Percentiles rank a stretch among this genome's conserved stretches.
phyloP scores from a whole-genome alignment of 92 coral and sea anemone genomes.

The Actinostola sp. region DNA sequence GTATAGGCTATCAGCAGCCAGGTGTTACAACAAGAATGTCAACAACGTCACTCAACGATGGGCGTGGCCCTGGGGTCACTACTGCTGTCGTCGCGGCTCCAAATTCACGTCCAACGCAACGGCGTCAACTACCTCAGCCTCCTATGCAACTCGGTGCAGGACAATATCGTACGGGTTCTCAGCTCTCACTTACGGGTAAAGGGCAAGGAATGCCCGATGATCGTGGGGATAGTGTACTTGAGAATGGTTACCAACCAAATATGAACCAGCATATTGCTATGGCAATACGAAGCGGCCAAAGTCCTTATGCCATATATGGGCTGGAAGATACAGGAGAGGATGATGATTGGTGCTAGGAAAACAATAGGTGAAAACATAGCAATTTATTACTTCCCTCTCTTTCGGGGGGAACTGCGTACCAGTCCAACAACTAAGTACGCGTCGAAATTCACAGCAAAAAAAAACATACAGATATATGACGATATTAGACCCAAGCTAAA shows the following conservation, averaged over 20 bases:
- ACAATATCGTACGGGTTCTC: conserved; percentile 76
- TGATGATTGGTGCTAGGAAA: conserved; percentile 96
- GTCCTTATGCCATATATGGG: conserved; percentile 99
- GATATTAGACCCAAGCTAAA: conserved; percentile 3
- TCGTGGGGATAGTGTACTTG: conserved; percentile 88
- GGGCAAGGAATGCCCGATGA: conserved; percentile 77
- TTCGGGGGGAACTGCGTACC: conserved; percentile 7
- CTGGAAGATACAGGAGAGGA: conserved; percentile 93
- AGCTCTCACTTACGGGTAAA: conserved; percentile 84
- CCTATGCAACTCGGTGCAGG: conserved; percentile 60
- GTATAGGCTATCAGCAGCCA: conserved; percentile 18
- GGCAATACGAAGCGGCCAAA: conserved; percentile 99
- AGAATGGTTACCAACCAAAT: conserved; percentile 96
- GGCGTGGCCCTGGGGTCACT: conserved; percentile 86
- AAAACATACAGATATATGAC: too few species aligned
- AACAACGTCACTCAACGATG: conserved; percentile 88
- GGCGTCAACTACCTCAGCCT: conserved; percentile 87
- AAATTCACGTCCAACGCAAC: conserved; percentile 43
- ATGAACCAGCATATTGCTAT: conserved; percentile 99
- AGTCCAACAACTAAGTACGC: not conserved
- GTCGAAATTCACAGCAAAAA: too few species aligned
- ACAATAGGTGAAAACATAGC: conserved; percentile 14
- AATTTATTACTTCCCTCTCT: conserved; percentile 19
- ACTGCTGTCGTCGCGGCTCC: conserved; percentile 72
- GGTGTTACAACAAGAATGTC: conserved; percentile 54